Conservation (phyloP, 2,113 vertebrate species). For the Cyanoderma ruficeps region DNA sequence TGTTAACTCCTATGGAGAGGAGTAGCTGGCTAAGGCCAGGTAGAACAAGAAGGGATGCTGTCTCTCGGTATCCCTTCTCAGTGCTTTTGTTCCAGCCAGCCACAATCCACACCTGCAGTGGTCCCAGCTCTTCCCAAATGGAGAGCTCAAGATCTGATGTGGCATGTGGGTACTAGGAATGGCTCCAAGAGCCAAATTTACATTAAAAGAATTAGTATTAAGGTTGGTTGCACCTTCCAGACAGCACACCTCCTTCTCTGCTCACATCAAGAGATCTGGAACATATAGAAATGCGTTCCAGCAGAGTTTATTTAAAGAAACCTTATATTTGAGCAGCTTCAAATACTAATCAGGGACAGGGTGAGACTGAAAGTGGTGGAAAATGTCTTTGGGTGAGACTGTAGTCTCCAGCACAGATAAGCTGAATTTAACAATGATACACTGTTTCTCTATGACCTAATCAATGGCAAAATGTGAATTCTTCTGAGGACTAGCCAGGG, state of each 20-base stretch:
- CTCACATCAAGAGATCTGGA: background rate
- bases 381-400: background rate
- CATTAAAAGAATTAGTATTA: background rate
- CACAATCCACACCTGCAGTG: background rate
- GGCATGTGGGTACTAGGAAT: background rate
- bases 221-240: background rate
- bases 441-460: background rate
- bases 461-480: background rate
- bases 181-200: background rate
- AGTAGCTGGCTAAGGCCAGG: background rate
- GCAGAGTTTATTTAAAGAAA: background rate
- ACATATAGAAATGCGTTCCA: background rate
- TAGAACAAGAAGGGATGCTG: background rate
- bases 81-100: background rate
- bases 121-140: background rate
- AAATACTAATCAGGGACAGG: background rate
- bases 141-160: background rate
- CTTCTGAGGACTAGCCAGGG: background rate
- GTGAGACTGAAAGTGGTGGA: rapidly evolving
- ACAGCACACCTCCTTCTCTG: background rate
- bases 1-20: background rate
- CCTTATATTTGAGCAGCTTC: background rate
- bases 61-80: background rate
- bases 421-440: background rate
- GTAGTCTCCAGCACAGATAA: background rate